These are phyloP conservation scores for Todiramphus chloris DNA, from an alignment of 2,113 vertebrate genomes.

Conservation along the genomic window DNA sequence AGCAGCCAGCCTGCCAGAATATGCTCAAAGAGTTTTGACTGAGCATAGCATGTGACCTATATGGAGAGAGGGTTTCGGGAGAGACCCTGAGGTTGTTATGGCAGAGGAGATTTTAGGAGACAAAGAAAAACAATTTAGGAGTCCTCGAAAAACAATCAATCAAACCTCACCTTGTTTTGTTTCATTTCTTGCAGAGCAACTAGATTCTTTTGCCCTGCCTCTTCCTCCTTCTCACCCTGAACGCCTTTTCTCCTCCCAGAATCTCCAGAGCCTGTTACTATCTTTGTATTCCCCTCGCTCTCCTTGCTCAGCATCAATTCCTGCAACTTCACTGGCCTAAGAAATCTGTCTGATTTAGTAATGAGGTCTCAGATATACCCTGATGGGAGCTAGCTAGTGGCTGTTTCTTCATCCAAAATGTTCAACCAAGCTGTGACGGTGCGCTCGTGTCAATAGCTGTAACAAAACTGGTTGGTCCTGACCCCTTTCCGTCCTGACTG, in stretches of 20 bases:
- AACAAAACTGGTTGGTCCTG: background rate
- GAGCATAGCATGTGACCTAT: background rate
- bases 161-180: background rate
- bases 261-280: background rate
- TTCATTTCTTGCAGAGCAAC: background rate
- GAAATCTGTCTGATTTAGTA: conserved; percentile 36
- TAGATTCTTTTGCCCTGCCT: background rate
- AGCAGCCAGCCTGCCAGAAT: background rate
- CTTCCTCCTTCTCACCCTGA: background rate
- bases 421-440: background rate
- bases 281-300: conserved; percentile 32
- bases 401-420: background rate
- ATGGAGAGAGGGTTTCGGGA: background rate
- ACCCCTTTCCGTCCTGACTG: background rate
- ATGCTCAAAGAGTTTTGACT: background rate
- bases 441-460: background rate
- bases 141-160: background rate
- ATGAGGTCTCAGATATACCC: conserved; percentile 33
- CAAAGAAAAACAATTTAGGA: background rate
- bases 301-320: conserved; percentile 3
- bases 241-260: background rate
- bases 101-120: background rate
- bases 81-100: background rate
- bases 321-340: background rate
- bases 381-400: conserved; percentile 1